Evolutionary conservation across 2,888 invertebrate genomes (phyloP), one percentile per base, ranked within the genome.

Genomic region (Apocheima hispidaria): DNA sequence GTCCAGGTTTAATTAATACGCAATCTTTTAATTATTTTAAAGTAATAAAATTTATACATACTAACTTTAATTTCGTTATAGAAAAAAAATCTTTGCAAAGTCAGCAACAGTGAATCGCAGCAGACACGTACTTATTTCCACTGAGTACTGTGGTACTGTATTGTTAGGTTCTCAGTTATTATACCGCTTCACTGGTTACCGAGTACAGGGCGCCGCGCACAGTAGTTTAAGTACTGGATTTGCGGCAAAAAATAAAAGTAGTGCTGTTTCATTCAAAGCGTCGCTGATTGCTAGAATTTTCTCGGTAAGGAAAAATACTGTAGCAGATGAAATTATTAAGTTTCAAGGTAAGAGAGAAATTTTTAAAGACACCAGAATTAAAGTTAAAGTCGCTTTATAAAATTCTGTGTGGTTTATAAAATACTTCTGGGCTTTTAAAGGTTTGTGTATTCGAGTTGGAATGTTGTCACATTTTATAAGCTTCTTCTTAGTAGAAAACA

Each of bases 101-200:
- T 59, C 46, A 43, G 49, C 54, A 48, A 26, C 23, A 41, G 26
- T n/a, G 23, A 36, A 59, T 46, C 21, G 14, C 21, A 44, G 21
- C 16, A n/a, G 52, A 28, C 48, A 40, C 36, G 52, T 57, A 35
- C 40, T 51, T 62, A 57, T 48, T 52, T 56, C 33, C 52, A 48
- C 64, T 64, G 60, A 59, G 66, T 56, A 65, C 60, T 66, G 9
- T 38, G 56, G 49, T 68, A 68, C 52, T 69, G 65, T 74, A 75
- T 71, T 63, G 72, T 65, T 62, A 70, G 69, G 68, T 70, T 71
- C 72, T 65, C 72, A 70, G 74, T 77, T 77, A 76, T 79, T 77
- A 77, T 77, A 63, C 71, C 71, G 75, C 68, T 61, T 70, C 78
- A 75, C 68, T 77, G 79, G 71, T 63, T 70, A 69, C 71, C 64